Conservation (phyloP, 2,797 vertebrate species). For the Acestrorhynchus altus region DNA sequence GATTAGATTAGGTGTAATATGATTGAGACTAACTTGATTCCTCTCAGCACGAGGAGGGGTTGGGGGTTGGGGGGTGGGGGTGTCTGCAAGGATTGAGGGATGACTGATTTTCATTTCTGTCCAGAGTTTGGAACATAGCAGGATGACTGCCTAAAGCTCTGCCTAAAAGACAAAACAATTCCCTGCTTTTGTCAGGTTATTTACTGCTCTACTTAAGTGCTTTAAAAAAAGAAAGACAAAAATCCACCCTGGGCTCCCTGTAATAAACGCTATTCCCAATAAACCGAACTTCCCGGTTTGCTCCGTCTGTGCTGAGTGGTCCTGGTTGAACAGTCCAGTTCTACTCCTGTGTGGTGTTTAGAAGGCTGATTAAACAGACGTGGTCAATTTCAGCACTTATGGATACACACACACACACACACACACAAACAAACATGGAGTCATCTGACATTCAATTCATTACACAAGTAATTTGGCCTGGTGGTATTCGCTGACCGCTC, state of each 20-base stretch:
- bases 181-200: conserved; percentile 23
- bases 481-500: not conserved
- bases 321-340: not conserved
- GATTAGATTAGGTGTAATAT: conserved; percentile 56
- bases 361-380: not conserved
- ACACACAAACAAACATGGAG: not conserved
- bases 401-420: not conserved
- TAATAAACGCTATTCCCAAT: conserved; percentile 10
- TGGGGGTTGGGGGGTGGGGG: not conserved
- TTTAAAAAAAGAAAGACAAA: not conserved
- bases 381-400: not conserved
- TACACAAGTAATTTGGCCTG: not conserved
- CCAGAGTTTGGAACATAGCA: conserved; percentile 41
- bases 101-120: conserved; percentile 40
- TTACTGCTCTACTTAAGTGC: conserved; percentile 37
- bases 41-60: conserved; percentile 25
- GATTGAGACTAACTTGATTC: conserved; percentile 52
- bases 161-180: conserved; percentile 40
- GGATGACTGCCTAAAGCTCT: conserved; percentile 43
- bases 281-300: not conserved
- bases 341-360: not conserved
- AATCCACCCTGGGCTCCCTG: not conserved
- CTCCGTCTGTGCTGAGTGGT: not conserved
- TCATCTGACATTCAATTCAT: not conserved
- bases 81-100: not conserved